Percentiles rank a stretch among this genome's conserved stretches.
Evolutionary conservation across 2,888 invertebrate genomes (phyloP).

Genomic region (Melitaea athalia): DNA sequence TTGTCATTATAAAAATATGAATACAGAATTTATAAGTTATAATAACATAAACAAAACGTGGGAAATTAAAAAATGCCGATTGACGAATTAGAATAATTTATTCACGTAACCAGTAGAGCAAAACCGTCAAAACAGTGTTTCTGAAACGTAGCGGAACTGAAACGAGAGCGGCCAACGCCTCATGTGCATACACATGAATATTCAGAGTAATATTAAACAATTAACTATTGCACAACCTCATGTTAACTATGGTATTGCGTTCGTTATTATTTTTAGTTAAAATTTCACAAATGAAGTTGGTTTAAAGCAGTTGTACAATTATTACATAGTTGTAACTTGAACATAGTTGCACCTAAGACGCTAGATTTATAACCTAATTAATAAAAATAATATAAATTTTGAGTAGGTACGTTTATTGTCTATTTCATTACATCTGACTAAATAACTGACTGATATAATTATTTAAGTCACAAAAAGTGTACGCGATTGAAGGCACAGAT

Average conservation of each 20-base stretch:
- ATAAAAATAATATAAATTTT: no score
- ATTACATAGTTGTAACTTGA: no score
- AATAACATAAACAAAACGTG: conserved; percentile 31
- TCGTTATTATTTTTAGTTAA: no score
- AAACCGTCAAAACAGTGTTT: conserved; percentile 65
- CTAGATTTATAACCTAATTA: no score
- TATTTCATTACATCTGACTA: no score
- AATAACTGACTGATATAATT: no score
- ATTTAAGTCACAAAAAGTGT: no score
- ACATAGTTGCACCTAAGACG: no score
- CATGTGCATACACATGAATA: conserved; percentile 59
- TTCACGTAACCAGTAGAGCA: conserved; percentile 65
- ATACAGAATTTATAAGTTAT: neutral
- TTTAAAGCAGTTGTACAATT: no score
- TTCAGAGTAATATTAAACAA: conserved; percentile 48
- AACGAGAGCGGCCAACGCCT: conserved; percentile 50
- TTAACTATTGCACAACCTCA: neutral
- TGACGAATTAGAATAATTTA: conserved; percentile 58
- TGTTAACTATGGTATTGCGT: neutral
- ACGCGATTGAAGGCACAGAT: no score
- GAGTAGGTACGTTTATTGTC: no score
- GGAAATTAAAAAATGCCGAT: conserved; percentile 34
- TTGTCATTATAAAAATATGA: neutral
- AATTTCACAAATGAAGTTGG: no score
- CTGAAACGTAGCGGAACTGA: conserved; percentile 48